Conservation (phyloP, 2,888 invertebrate genomes). For the Hydraecia micacea region DNA sequence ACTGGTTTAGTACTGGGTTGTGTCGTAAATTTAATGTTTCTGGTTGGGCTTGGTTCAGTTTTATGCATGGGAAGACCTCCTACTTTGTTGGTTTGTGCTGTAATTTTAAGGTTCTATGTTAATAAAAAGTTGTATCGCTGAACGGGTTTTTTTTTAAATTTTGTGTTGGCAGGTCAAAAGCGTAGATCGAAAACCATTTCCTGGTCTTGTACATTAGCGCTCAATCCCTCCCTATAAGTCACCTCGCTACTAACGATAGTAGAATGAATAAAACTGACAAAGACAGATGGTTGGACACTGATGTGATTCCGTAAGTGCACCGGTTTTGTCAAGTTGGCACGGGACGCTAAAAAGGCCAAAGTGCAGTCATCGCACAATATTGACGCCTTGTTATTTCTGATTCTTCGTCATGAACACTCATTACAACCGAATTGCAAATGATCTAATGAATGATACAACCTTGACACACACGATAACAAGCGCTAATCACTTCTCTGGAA, state of each 20-base stretch:
- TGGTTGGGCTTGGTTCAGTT: background rate
- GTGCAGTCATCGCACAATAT: slow-evolving; percentile 31
- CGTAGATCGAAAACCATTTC: too few species aligned
- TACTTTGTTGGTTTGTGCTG: background rate
- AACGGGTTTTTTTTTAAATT: too few species aligned
- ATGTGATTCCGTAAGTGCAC: slow-evolving; percentile 27
- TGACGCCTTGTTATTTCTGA: slow-evolving; percentile 51
- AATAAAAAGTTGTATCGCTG: too few species aligned
- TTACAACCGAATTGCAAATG: slow-evolving; percentile 54
- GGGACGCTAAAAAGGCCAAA: slow-evolving; percentile 19
- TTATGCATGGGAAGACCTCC: background rate
- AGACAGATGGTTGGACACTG: slow-evolving; percentile 4
- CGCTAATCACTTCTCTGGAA: slow-evolving; percentile 55
- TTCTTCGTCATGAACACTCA: slow-evolving; percentile 45
- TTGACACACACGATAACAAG: slow-evolving; percentile 59
- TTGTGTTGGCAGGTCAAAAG: too few species aligned
- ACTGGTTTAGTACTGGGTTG: slow-evolving; percentile 1
- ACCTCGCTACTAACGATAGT: background rate
- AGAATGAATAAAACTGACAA: background rate
- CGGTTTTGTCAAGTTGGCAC: slow-evolving; percentile 31
- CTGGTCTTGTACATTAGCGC: too few species aligned
- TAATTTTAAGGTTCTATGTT: slow-evolving; percentile 2
- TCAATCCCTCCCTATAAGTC: too few species aligned
- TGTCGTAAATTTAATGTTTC: slow-evolving; percentile 14
- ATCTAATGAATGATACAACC: slow-evolving; percentile 64